Base-by-base conservation (phyloP, 2,113 vertebrate species). In the Seriola aureovittata region DNA sequence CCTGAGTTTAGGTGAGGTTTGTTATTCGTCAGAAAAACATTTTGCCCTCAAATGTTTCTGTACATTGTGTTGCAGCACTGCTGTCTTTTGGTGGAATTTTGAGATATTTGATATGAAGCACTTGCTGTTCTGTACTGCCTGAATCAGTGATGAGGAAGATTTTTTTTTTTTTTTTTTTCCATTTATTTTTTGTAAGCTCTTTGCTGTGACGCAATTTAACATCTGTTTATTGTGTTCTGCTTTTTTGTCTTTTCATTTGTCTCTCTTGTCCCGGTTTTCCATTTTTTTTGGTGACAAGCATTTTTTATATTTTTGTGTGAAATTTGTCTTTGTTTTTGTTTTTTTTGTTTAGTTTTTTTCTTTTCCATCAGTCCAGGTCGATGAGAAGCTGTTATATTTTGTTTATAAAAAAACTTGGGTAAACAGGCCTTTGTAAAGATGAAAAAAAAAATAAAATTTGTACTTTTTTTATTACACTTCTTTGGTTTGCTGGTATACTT, bases 301-400 rank as follows among this genome's bases (percentile, higher is more conserved):
- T 89, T 92, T 79, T 88, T 80, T 81, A 54, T 71, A 69, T 82
- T 81, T 75, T 57, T 76, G 12, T 85, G 46, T 79, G 29, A 29
- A 29, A 2, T 29, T 29, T 29, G 29, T 29, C 29, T 50, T 48
- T 62, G 74, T 75, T 65, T 64, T 91, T 94, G 38, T 38, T 5
- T 7, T 38, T 38, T 38, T 38, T 38, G 7, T 38, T 38, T 38
- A 1, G 5, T 66, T 88, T 29, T 87, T 42, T 89, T 93, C 90
- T 92, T 87, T 86, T 82, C 87, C 86, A 71, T 94, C 96, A 95
- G 94, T 96, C 96, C 95, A 95, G 95, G 96, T 96, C 91, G 95
- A 96, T 95, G 95, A 97, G 94, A 98, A 96, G 94, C 96, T 97
- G 97, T 97, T 98, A 96, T 97, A 97, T 98, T 98, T 98, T 98